Evolutionary conservation across 2,888 invertebrate species (phyloP).

Genomic region (Macrosoma leucophasiata): DNA sequence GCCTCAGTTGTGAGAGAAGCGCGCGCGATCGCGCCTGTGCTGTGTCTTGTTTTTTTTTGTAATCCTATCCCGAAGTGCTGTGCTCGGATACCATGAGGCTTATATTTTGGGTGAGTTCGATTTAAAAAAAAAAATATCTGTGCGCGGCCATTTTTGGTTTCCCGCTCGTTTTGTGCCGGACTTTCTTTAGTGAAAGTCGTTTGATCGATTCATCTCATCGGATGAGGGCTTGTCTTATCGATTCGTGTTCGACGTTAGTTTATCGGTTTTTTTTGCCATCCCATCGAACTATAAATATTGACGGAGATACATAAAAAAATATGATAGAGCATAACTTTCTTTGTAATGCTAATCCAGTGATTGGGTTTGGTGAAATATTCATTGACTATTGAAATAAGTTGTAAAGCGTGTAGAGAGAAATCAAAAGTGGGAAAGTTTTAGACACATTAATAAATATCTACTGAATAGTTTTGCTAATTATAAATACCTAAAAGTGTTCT

Average conservation of each 20-base stretch:
- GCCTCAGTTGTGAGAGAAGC: slow-evolving; percentile 55
- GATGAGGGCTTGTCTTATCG: slow-evolving; percentile 44
- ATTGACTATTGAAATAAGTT: too few relatives aligned
- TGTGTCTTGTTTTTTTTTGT: slow-evolving; percentile 50
- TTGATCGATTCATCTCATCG: slow-evolving; percentile 44
- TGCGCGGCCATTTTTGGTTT: slow-evolving; percentile 17
- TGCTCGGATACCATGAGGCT: slow-evolving; percentile 70
- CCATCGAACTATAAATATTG: too few relatives aligned
- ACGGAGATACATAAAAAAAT: too few relatives aligned
- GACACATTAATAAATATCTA: too few relatives aligned
- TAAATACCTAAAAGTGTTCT: too few relatives aligned
- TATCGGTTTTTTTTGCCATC: too few relatives aligned
- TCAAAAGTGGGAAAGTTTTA: too few relatives aligned
- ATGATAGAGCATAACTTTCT: too few relatives aligned
- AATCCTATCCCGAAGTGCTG: slow-evolving; percentile 42
- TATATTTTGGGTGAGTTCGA: slow-evolving; percentile 61
- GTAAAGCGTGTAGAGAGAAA: too few relatives aligned
- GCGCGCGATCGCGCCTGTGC: slow-evolving; percentile 66
- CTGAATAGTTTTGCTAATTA: too few relatives aligned
- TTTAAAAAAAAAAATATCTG: slow-evolving; percentile 16
- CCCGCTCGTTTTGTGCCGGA: slow-evolving; percentile 32
- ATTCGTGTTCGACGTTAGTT: slow-evolving; percentile 34
- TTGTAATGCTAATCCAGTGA: too few relatives aligned
- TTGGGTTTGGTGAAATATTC: too few relatives aligned
- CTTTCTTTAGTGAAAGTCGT: slow-evolving; percentile 60